Percentiles rank a stretch among this genome's conserved stretches.
phyloP scores from a whole-genome alignment of 2,797 vertebrate genomes.

The Onychomys arenicola region DNA sequence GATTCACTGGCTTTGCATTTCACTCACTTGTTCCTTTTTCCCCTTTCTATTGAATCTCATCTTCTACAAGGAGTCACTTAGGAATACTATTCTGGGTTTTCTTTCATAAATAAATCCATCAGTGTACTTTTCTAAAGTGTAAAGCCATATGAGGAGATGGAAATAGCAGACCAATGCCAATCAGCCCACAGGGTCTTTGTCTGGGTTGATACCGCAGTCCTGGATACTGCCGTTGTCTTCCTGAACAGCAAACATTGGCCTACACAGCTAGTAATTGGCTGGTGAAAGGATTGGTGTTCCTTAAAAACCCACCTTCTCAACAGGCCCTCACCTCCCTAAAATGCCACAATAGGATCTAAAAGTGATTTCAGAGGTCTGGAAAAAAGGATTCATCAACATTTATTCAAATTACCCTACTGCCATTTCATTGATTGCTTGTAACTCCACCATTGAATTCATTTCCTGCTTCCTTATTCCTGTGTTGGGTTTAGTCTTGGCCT shows the following conservation, averaged over 20 bases:
- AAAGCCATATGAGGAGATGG: background rate
- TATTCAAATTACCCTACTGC: background rate
- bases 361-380: background rate
- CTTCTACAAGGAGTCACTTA: slow-evolving; percentile 3
- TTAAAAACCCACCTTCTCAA: background rate
- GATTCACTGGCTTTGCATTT: background rate
- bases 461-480: background rate
- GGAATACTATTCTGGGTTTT: background rate
- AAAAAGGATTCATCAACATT: too few species aligned
- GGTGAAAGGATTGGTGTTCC: background rate
- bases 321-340: background rate
- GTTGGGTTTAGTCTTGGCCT: too few species aligned
- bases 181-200: background rate
- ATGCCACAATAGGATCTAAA: background rate
- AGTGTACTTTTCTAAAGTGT: background rate
- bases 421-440: background rate
- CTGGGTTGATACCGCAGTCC: background rate
- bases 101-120: background rate
- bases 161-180: background rate
- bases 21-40: slow-evolving; percentile 5
- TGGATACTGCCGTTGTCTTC: background rate
- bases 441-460: background rate
- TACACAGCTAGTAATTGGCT: background rate
- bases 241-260: background rate
- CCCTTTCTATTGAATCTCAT: background rate